phyloP scores from a whole-genome alignment of 2,113 vertebrate species.

The Origma solitaria region DNA sequence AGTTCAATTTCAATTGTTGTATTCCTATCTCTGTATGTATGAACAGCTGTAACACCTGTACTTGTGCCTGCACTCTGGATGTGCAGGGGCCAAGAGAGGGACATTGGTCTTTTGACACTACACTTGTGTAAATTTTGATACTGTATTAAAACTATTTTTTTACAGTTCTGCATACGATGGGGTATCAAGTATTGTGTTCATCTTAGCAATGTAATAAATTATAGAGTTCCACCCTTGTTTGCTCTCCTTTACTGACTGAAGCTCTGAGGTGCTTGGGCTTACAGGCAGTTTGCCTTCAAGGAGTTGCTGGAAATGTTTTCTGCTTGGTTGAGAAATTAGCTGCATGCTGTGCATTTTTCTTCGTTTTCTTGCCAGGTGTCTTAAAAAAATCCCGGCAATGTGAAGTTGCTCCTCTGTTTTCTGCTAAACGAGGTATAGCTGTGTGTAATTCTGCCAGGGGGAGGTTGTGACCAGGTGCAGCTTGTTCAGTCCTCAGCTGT shows the following conservation, averaged over 20 bases:
- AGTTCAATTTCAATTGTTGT: constrained; percentile 70
- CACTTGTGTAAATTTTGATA: constrained; percentile 84
- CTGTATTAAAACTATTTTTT: constrained; percentile 87
- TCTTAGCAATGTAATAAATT: constrained; percentile 81
- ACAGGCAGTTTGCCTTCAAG: background rate
- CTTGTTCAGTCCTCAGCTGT: rapidly evolving
- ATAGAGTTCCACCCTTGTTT: constrained; percentile 68
- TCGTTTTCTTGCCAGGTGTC: background rate
- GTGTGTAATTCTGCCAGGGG: background rate
- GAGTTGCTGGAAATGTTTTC: background rate
- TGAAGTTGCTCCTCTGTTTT: background rate
- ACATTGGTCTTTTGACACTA: constrained; percentile 75
- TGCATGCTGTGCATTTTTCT: background rate
- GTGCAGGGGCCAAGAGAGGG: constrained; percentile 66
- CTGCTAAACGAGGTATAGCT: background rate
- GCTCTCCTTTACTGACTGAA: constrained; percentile 6
- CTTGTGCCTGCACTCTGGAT: constrained; percentile 57
- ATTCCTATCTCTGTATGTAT: constrained; percentile 69
- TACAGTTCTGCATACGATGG: constrained; percentile 78
- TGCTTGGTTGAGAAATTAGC: background rate
- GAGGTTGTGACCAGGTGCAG: background rate
- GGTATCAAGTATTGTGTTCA: constrained; percentile 78
- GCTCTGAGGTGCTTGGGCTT: background rate
- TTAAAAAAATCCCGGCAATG: background rate
- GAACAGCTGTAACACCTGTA: constrained; percentile 54